A percentile compares a stretch with the other conserved stretches of the same genome.
phyloP scores from a whole-genome alignment of 2,113 vertebrate genomes.

The Merops nubicus region DNA sequence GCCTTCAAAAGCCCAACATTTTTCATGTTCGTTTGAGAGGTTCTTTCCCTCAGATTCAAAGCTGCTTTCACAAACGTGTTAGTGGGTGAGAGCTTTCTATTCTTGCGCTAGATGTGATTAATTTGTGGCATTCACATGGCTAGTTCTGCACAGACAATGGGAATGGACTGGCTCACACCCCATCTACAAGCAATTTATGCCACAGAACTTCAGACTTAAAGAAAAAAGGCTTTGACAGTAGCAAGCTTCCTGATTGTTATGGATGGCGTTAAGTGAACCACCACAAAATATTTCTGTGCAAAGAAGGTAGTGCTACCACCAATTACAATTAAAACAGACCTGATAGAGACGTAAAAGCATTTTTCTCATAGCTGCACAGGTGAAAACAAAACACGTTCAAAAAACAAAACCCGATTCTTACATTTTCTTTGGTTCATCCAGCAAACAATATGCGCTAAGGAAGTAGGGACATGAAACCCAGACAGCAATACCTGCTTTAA shows the following conservation, averaged over 20 bases:
- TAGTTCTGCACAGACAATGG: conserved; percentile 82
- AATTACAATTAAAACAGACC: conserved; percentile 10
- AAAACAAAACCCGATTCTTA: neutral
- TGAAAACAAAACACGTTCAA: neutral
- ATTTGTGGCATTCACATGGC: conserved; percentile 87
- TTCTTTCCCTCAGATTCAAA: conserved; percentile 74
- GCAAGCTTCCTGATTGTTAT: conserved; percentile 47
- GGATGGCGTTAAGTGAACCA: neutral
- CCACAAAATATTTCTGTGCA: neutral
- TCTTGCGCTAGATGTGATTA: conserved; percentile 88
- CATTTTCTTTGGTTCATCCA: conserved; percentile 37
- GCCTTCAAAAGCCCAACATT: conserved; percentile 82
- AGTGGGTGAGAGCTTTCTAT: conserved; percentile 81
- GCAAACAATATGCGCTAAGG: neutral
- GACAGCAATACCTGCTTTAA: neutral
- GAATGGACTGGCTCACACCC: conserved; percentile 86
- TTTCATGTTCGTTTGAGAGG: conserved; percentile 83
- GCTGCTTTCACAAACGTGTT: conserved; percentile 76
- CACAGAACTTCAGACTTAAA: conserved; percentile 76
- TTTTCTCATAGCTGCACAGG: neutral
- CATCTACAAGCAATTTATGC: conserved; percentile 83
- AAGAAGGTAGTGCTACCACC: neutral
- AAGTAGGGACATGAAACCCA: neutral
- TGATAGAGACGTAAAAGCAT: neutral
- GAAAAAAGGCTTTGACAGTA: conserved; percentile 42